Percentiles rank a stretch among this genome's conserved stretches.
Evolutionary conservation across 2,797 vertebrate genomes (phyloP).

Genomic region (Pelobates cultripes): DNA sequence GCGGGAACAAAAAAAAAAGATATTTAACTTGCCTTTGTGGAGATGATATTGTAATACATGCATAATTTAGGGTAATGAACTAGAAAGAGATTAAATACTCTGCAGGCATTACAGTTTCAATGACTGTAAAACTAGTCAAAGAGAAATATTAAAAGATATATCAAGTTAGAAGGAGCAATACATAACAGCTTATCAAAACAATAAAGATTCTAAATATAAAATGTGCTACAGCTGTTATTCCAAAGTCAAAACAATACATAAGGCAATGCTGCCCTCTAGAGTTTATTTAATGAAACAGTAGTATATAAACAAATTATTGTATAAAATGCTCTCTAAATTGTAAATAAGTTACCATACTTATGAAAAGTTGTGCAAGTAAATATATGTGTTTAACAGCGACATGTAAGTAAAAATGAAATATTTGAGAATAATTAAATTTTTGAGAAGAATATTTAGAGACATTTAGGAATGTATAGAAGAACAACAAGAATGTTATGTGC

Average conservation of each 20-base stretch:
- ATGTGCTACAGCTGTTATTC: too few relatives aligned
- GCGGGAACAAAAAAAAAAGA: background rate
- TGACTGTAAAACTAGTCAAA: background rate
- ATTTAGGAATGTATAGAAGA: too few relatives aligned
- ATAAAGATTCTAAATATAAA: background rate
- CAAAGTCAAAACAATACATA: background rate
- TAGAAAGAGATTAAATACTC: background rate
- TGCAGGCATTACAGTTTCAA: background rate
- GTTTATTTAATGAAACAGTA: background rate
- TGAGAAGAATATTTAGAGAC: too few relatives aligned
- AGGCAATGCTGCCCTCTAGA: conserved; percentile 31
- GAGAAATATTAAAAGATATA: background rate
- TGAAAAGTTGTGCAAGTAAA: too few relatives aligned
- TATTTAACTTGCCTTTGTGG: background rate
- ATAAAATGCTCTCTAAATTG: too few relatives aligned
- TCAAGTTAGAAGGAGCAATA: background rate
- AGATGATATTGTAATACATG: background rate
- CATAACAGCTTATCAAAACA: background rate
- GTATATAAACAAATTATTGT: too few relatives aligned
- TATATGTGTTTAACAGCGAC: too few relatives aligned
- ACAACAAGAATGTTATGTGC: too few relatives aligned
- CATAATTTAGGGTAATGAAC: conserved; percentile 5
- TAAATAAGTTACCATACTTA: too few relatives aligned
- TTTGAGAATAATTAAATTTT: too few relatives aligned
- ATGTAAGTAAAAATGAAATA: too few relatives aligned